phyloP scores from a whole-genome alignment of 1,140 invertebrate genomes.

The Neodiprion virginianus region DNA sequence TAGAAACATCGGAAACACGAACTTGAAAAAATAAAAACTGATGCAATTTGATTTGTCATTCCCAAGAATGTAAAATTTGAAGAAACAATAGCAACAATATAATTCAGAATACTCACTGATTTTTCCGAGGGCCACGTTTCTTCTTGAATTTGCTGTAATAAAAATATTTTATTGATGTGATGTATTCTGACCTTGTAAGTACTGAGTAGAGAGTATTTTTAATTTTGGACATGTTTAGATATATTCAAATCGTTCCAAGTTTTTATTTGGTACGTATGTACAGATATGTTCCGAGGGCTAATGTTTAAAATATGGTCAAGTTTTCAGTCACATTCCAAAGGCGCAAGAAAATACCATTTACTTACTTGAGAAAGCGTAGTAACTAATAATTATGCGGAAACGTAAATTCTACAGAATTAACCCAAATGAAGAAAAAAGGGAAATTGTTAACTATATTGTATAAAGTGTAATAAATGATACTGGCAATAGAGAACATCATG shows the following conservation, averaged over 20 bases:
- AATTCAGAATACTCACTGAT: conserved; percentile 47
- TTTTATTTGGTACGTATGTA: too few species aligned
- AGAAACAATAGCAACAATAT: conserved; percentile 6
- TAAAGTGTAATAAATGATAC: background rate
- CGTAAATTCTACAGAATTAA: background rate
- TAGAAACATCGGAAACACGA: conserved; percentile 40
- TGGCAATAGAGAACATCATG: conserved; percentile 52
- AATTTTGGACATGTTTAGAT: too few species aligned
- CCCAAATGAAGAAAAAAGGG: background rate
- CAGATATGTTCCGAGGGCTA: too few species aligned
- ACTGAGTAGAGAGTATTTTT: too few species aligned
- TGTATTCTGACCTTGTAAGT: background rate
- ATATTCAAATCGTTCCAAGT: too few species aligned
- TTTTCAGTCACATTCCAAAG: too few species aligned
- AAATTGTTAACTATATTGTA: background rate
- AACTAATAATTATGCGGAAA: too few species aligned
- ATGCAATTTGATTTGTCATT: background rate
- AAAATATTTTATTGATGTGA: conserved; percentile 33
- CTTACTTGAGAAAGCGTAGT: too few species aligned
- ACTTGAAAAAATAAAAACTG: conserved; percentile 42
- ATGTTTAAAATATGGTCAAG: too few species aligned
- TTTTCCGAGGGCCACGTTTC: conserved; percentile 52
- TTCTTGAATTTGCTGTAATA: conserved; percentile 59
- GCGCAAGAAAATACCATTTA: too few species aligned
- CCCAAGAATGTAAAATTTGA: conserved; percentile 12